phyloP scores from a whole-genome alignment of 2,888 invertebrate species.

The Heliconius hortense region DNA sequence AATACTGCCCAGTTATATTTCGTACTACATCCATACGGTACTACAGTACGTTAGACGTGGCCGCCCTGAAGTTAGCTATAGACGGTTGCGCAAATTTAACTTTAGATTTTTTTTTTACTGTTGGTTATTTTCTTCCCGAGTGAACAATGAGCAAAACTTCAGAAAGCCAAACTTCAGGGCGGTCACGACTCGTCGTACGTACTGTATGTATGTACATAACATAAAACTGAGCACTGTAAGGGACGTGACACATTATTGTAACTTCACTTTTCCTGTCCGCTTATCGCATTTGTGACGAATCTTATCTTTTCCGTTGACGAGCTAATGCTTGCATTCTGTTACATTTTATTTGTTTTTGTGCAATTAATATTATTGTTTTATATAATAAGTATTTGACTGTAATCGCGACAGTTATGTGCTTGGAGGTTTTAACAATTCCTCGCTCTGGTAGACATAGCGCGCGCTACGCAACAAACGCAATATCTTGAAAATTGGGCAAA shows the following conservation, averaged over 20 bases:
- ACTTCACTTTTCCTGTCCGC: slow-evolving; percentile 36
- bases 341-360: slow-evolving; percentile 20
- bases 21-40: too few relatives aligned
- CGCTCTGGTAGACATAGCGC: background rate
- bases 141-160: too few relatives aligned
- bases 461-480: background rate
- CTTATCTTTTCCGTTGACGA: slow-evolving; percentile 40
- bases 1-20: too few relatives aligned
- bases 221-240: slow-evolving; percentile 33
- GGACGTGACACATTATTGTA: slow-evolving; percentile 42
- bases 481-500: background rate
- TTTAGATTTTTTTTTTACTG: too few relatives aligned
- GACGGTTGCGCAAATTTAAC: too few relatives aligned
- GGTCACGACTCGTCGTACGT: too few relatives aligned
- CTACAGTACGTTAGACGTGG: too few relatives aligned
- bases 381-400: background rate
- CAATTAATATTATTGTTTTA: background rate
- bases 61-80: too few relatives aligned
- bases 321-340: slow-evolving; percentile 22
- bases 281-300: slow-evolving; percentile 39
- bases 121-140: too few relatives aligned
- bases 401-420: background rate
- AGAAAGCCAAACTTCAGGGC: too few relatives aligned
- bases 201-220: background rate
- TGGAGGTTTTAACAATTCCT: too few relatives aligned